Evolutionary conservation across 2,797 vertebrate species (phyloP).

Genomic region (Eleutherodactylus coqui): DNA sequence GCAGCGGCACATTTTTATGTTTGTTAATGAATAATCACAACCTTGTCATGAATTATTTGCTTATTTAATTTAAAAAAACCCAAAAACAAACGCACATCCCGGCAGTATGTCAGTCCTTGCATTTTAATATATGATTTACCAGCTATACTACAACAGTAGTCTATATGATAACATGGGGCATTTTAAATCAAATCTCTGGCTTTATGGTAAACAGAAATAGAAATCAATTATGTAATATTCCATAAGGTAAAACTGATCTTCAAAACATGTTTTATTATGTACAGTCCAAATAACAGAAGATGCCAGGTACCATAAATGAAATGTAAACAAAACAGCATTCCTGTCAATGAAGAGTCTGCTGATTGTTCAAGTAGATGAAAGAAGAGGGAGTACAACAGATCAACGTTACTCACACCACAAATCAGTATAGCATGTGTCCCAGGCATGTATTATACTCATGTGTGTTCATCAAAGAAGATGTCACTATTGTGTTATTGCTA

Average conservation of each 20-base stretch:
- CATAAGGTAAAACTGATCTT: background rate
- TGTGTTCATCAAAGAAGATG: too few species aligned
- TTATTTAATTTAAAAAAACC: background rate
- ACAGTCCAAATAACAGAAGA: too few species aligned
- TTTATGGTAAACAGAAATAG: background rate
- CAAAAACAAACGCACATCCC: background rate
- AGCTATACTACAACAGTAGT: background rate
- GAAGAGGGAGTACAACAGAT: too few species aligned
- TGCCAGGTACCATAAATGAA: too few species aligned
- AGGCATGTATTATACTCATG: too few species aligned
- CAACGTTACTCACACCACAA: too few species aligned
- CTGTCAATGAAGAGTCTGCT: too few species aligned
- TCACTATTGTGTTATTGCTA: too few species aligned
- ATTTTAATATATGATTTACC: background rate
- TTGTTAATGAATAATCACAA: conserved; percentile 24
- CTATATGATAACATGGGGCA: background rate
- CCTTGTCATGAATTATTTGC: conserved; percentile 13
- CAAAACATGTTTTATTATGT: too few species aligned
- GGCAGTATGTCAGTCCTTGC: background rate
- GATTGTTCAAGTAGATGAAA: too few species aligned
- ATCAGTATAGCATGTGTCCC: too few species aligned
- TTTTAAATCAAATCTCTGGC: background rate
- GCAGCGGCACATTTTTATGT: background rate
- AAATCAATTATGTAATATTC: background rate
- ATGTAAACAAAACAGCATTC: too few species aligned